Evolutionary conservation across 2,888 invertebrate genomes (phyloP).

Genomic region (Sphinx pinastri): DNA sequence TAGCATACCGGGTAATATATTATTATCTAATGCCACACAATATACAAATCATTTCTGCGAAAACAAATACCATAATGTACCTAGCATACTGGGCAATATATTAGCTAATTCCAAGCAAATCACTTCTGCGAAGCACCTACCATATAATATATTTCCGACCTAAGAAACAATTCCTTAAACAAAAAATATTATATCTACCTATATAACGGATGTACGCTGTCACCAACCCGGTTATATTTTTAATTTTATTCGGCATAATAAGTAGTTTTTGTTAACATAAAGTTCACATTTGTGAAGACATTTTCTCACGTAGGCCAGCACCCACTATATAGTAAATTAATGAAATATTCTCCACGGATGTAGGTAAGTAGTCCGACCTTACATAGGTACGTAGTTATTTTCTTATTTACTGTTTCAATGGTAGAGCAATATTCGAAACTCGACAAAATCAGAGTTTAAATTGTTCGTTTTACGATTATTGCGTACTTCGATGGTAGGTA

Average conservation of each 20-base stretch:
- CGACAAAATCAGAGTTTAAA: constrained; percentile 75
- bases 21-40: no score
- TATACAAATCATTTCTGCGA: no score
- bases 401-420: constrained; percentile 54
- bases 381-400: constrained; percentile 25
- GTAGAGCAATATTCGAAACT: constrained; percentile 62
- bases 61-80: no score
- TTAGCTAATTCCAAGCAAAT: no score
- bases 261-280: background rate
- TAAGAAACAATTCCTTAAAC: no score
- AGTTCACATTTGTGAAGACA: background rate
- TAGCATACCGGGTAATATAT: background rate
- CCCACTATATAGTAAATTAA: constrained; percentile 8
- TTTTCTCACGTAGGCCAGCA: constrained; percentile 16
- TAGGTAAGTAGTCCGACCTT: constrained; percentile 23
- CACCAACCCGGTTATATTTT: background rate
- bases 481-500: constrained; percentile 73
- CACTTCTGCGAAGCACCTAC: no score
- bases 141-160: no score
- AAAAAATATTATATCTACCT: no score
- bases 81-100: no score
- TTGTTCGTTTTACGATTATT: constrained; percentile 77
- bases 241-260: background rate
- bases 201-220: no score
- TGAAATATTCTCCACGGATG: background rate